phyloP scores from a whole-genome alignment of 1,140 invertebrate species.

The Drosophila pectinifera region DNA sequence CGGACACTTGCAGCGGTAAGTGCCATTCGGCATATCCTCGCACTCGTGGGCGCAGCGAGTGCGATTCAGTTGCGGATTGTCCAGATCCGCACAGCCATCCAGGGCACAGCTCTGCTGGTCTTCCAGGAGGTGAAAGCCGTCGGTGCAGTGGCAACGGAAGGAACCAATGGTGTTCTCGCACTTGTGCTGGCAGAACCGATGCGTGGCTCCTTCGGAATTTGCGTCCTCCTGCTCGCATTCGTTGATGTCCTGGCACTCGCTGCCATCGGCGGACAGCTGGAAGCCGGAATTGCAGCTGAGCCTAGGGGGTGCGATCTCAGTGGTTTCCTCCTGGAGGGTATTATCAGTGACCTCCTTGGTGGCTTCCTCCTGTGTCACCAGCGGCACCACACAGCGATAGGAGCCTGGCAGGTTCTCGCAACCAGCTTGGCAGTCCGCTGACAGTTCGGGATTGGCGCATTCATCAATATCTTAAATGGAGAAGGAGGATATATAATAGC shows the following conservation, averaged over 20 bases:
- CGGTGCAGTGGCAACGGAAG: slow-evolving; percentile 87
- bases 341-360: neutral
- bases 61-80: slow-evolving; percentile 84
- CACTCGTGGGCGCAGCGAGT: slow-evolving; percentile 86
- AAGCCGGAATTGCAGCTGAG: slow-evolving; percentile 88
- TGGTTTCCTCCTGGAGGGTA: slow-evolving; percentile 4
- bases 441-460: slow-evolving; percentile 86
- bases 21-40: slow-evolving; percentile 86
- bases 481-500: neutral
- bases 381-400: slow-evolving; percentile 87
- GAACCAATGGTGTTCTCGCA: slow-evolving; percentile 89
- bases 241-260: slow-evolving; percentile 87
- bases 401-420: slow-evolving; percentile 90
- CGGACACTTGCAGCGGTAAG: slow-evolving; percentile 84
- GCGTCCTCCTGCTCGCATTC: slow-evolving; percentile 86
- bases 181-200: slow-evolving; percentile 86
- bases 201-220: slow-evolving; percentile 67
- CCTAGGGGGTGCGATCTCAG: slow-evolving; percentile 55
- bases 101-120: slow-evolving; percentile 80
- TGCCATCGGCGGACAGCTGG: slow-evolving; percentile 84
- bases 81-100: slow-evolving; percentile 72
- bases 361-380: slow-evolving; percentile 36
- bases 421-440: slow-evolving; percentile 86
- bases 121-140: slow-evolving; percentile 67
- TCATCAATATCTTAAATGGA: slow-evolving; percentile 88